Conservation (phyloP, 2,113 vertebrate species). For the Loxodonta africana region DNA sequence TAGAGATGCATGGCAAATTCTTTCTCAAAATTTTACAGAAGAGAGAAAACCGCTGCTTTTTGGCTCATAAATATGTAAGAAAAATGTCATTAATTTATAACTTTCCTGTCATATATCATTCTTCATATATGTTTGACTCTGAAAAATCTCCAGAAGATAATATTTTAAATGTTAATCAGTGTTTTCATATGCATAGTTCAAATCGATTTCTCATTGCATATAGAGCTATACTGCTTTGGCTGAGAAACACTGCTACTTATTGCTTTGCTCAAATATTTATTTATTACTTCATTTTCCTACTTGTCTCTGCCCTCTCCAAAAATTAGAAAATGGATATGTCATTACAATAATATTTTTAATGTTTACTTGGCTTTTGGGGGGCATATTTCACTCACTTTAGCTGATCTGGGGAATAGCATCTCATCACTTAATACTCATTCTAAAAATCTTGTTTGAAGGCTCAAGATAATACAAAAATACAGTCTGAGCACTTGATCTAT, state of each 20-base stretch:
- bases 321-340: neutral
- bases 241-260: neutral
- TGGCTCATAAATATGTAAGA: neutral
- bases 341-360: neutral
- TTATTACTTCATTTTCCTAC: neutral
- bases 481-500: neutral
- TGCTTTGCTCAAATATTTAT: slow-evolving; percentile 6
- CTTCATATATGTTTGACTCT: neutral
- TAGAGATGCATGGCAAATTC: neutral
- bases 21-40: neutral
- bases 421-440: neutral
- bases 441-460: slow-evolving; percentile 26
- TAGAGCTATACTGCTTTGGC: neutral
- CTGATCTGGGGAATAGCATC: neutral
- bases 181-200: neutral
- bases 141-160: neutral
- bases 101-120: neutral
- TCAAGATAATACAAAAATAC: neutral
- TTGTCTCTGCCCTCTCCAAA: neutral
- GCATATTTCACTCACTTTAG: neutral
- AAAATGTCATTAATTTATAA: neutral
- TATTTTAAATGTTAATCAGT: slow-evolving; percentile 8
- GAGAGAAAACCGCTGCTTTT: neutral
- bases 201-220: neutral
- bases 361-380: neutral